These are phyloP conservation scores for Pocota personata DNA, from an alignment of 2,888 invertebrate species.

Conservation along the genomic window DNA sequence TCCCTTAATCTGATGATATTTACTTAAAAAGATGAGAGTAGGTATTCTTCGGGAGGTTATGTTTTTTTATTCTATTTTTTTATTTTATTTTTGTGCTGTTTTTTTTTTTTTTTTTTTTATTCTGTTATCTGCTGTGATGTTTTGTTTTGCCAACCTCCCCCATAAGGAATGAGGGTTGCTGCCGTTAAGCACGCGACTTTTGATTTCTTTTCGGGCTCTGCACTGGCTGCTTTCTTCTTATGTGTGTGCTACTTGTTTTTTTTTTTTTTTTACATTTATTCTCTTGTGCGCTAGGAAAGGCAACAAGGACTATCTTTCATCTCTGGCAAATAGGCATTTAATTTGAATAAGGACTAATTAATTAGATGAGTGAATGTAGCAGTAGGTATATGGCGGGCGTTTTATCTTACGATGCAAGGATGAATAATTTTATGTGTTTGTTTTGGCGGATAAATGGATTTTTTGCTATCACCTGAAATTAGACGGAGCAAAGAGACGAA, in stretches of 20 bases:
- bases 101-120: slow-evolving; percentile 44
- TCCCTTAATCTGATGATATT: slow-evolving; percentile 72
- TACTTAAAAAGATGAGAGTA: slow-evolving; percentile 69
- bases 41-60: slow-evolving; percentile 26
- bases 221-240: background rate
- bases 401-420: slow-evolving; percentile 35
- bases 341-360: slow-evolving; percentile 74
- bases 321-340: slow-evolving; percentile 72
- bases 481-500: slow-evolving; percentile 13
- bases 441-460: slow-evolving; percentile 55
- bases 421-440: slow-evolving; percentile 58
- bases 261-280: slow-evolving; percentile 16
- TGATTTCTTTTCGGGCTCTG: slow-evolving; percentile 50
- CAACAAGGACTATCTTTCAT: slow-evolving; percentile 72
- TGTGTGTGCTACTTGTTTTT: slow-evolving; percentile 5
- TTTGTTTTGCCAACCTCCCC: slow-evolving; percentile 7
- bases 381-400: background rate
- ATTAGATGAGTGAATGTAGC: slow-evolving; percentile 64
- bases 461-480: slow-evolving; percentile 57
- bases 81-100: slow-evolving; percentile 31
- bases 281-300: slow-evolving; percentile 43
- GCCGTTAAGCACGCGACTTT: slow-evolving; percentile 58
- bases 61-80: slow-evolving; percentile 12
- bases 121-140: slow-evolving; percentile 10
- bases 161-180: slow-evolving; percentile 26